Evolutionary conservation across 2,113 vertebrate genomes (phyloP).

Genomic region (Daubentonia madagascariensis): DNA sequence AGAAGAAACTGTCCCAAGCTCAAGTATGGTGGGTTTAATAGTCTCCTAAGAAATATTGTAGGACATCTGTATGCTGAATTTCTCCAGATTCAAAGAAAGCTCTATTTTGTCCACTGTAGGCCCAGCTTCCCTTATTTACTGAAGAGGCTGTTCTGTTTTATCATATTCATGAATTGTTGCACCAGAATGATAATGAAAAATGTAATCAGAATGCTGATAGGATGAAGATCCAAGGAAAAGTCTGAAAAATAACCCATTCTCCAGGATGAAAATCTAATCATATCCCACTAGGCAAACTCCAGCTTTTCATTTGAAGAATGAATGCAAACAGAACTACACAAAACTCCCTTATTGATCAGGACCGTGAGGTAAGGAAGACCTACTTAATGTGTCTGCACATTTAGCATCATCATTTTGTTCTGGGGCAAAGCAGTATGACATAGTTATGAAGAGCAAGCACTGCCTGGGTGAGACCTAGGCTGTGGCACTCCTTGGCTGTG

Average conservation of each 20-base stretch:
- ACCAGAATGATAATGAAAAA: conserved; percentile 60
- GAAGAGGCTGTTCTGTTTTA: not conserved
- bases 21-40: too few species aligned
- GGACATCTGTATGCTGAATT: not conserved
- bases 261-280: conserved; percentile 28
- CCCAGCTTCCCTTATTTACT: not conserved
- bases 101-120: not conserved
- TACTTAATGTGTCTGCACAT: not conserved
- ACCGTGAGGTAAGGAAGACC: not conserved
- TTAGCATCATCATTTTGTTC: not conserved
- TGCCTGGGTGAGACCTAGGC: not conserved
- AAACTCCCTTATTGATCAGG: not conserved
- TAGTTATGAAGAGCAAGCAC: not conserved
- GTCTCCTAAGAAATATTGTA: not conserved
- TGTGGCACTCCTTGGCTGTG: not conserved
- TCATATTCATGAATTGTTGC: conserved; percentile 37
- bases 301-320: conserved; percentile 32
- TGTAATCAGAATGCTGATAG: not conserved
- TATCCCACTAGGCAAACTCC: not conserved
- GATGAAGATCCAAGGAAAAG: not conserved
- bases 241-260: conserved; percentile 46
- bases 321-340: not conserved
- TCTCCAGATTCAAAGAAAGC: not conserved
- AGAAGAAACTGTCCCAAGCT: not conserved
- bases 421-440: not conserved